Percentiles rank a stretch among this genome's conserved stretches.
phyloP scores from a whole-genome alignment of 2,113 vertebrate species.

The Pelecanoides urinatrix region DNA sequence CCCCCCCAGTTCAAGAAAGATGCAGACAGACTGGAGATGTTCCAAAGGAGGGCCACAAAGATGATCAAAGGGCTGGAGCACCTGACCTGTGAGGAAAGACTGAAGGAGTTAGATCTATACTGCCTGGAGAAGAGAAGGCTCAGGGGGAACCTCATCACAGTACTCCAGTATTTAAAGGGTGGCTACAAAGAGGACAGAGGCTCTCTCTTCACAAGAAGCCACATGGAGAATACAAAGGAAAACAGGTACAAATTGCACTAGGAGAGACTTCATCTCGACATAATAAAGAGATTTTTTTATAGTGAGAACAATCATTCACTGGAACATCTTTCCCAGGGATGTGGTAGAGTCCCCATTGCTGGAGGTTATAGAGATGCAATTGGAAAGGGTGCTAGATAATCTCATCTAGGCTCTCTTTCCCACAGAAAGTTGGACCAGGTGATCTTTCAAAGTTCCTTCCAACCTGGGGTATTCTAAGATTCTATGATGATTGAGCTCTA shows the following conservation, averaged over 20 bases:
- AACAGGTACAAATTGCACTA: background rate
- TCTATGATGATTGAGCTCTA: background rate
- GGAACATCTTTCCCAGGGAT: background rate
- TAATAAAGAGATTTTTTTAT: background rate
- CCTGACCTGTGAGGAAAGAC: background rate
- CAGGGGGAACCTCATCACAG: background rate
- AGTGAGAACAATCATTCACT: background rate
- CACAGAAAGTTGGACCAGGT: background rate
- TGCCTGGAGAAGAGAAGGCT: background rate
- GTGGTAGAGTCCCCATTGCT: background rate
- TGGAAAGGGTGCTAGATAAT: background rate
- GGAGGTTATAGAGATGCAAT: background rate
- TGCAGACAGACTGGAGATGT: background rate
- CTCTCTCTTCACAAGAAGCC: background rate
- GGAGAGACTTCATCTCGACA: background rate
- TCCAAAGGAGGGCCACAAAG: background rate
- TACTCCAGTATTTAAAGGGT: background rate
- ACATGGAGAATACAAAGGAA: background rate
- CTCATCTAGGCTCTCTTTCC: background rate
- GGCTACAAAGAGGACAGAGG: background rate
- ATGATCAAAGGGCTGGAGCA: background rate
- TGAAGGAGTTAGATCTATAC: background rate
- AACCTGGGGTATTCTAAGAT: background rate
- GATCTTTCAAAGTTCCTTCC: background rate
- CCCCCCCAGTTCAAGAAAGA: background rate